These are phyloP conservation scores for Yponomeuta sedellus DNA, from an alignment of 2,888 invertebrate species.

Conservation along the genomic window DNA sequence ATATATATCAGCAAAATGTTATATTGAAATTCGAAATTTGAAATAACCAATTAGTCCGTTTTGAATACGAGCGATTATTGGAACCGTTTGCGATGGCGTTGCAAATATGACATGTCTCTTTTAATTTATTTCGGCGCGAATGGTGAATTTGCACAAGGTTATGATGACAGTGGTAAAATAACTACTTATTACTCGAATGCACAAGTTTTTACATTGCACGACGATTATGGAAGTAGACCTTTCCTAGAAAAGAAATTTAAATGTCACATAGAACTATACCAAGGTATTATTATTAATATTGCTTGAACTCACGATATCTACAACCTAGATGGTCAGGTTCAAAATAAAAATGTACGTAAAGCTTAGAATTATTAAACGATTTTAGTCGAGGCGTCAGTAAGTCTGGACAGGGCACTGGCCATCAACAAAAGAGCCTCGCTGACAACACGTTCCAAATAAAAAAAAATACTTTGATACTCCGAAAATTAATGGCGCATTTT, in stretches of 20 bases:
- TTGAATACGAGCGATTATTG: slow-evolving; percentile 16
- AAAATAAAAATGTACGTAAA: no score
- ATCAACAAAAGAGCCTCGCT: slow-evolving; percentile 26
- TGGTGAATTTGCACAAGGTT: slow-evolving; percentile 15
- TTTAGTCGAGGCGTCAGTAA: background rate
- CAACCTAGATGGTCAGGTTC: no score
- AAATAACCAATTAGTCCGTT: slow-evolving; percentile 55
- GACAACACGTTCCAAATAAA: slow-evolving; percentile 64
- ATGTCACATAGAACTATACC: no score
- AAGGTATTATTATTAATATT: no score
- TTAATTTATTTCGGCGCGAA: slow-evolving; percentile 17
- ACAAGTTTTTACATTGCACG: background rate
- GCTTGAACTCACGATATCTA: no score
- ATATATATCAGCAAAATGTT: slow-evolving; percentile 56
- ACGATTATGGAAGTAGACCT: no score
- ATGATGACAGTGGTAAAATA: slow-evolving; percentile 1
- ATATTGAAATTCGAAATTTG: slow-evolving; percentile 59
- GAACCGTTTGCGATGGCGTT: slow-evolving; percentile 10
- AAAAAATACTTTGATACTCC: slow-evolving; percentile 29
- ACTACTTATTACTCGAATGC: background rate
- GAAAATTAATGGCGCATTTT: slow-evolving; percentile 71
- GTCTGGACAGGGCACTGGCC: background rate
- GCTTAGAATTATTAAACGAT: no score
- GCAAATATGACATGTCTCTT: slow-evolving; percentile 10
- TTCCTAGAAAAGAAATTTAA: no score